A percentile compares a stretch with the other conserved stretches of the same genome.
Conservation (phyloP, 1,140 invertebrate genomes). For the Drosophila sechellia region DNA sequence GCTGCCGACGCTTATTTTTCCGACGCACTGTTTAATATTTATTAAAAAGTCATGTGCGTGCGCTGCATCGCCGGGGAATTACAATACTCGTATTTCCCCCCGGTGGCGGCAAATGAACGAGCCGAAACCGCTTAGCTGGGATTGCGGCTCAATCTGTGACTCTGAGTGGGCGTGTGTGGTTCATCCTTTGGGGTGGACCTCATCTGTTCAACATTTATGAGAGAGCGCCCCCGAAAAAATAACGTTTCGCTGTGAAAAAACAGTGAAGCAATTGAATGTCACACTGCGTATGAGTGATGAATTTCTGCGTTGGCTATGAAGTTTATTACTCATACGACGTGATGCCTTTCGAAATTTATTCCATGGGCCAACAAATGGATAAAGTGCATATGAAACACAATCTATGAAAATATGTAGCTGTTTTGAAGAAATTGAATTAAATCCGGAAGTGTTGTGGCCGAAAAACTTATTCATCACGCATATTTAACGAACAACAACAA, state of each 20-base stretch:
- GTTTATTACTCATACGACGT: slow-evolving; percentile 7
- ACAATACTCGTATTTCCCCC: slow-evolving; percentile 40
- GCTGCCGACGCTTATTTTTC: slow-evolving; percentile 38
- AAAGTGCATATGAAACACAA: too few species aligned
- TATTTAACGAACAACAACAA: neutral
- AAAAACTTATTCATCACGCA: neutral
- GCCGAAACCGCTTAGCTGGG: slow-evolving; percentile 54
- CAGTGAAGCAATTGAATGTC: slow-evolving; percentile 1
- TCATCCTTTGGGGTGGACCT: slow-evolving; percentile 25
- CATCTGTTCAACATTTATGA: slow-evolving; percentile 9
- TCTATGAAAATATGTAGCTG: too few species aligned
- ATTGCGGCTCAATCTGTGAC: slow-evolving; percentile 43
- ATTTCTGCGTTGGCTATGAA: neutral
- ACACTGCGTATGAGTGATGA: slow-evolving; percentile 13
- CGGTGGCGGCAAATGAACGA: slow-evolving; percentile 46
- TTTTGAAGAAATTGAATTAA: neutral
- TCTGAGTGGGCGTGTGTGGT: slow-evolving; percentile 2
- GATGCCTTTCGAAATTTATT: neutral
- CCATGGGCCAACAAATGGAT: too few species aligned
- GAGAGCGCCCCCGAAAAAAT: slow-evolving; percentile 1
- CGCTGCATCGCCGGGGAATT: slow-evolving; percentile 66
- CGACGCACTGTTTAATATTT: slow-evolving; percentile 77
- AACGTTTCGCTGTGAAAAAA: neutral
- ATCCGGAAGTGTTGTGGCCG: neutral
- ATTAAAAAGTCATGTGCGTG: slow-evolving; percentile 80